phyloP scores from a whole-genome alignment of 2,888 invertebrate genomes.

The Diploptera punctata region DNA sequence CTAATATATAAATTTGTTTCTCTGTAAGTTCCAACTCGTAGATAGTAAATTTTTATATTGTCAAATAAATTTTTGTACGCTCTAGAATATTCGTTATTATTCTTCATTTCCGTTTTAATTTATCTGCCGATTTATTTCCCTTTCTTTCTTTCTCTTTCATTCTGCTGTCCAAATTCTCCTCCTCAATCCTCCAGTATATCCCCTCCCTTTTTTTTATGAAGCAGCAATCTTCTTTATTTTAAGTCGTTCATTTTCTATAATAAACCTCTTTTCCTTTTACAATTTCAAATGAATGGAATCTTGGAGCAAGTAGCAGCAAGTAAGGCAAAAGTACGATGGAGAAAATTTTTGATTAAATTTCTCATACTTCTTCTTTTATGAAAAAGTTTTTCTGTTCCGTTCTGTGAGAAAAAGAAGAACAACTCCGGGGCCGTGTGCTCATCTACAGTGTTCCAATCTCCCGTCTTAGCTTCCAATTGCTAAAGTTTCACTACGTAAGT shows the following conservation, averaged over 20 bases:
- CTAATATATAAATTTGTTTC: too few relatives aligned
- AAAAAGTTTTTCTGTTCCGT: constrained; percentile 27
- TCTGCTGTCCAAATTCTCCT: too few relatives aligned
- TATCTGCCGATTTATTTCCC: constrained; percentile 39
- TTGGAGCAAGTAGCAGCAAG: constrained; percentile 21
- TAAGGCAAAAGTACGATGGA: constrained; percentile 28
- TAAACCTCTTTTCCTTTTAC: constrained; percentile 41
- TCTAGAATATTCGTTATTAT: constrained; percentile 31
- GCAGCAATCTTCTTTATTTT: constrained; percentile 41
- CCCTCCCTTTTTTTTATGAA: constrained; percentile 36
- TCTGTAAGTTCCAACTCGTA: too few relatives aligned
- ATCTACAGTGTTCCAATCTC: too few relatives aligned
- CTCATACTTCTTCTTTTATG: constrained; percentile 39
- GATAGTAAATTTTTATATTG: too few relatives aligned
- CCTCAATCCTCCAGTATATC: not conserved
- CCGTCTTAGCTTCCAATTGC: too few relatives aligned
- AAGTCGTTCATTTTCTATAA: constrained; percentile 41
- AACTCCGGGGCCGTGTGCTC: constrained; percentile 8
- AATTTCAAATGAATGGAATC: constrained; percentile 42
- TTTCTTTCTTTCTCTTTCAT: constrained; percentile 20
- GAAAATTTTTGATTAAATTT: constrained; percentile 42
- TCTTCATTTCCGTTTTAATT: constrained; percentile 40
- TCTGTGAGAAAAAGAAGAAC: constrained; percentile 30
- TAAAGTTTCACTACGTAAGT: too few relatives aligned
- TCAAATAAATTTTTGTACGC: constrained; percentile 7